phyloP scores from a whole-genome alignment of 1,140 invertebrate genomes.

The Drosophila willistoni region DNA sequence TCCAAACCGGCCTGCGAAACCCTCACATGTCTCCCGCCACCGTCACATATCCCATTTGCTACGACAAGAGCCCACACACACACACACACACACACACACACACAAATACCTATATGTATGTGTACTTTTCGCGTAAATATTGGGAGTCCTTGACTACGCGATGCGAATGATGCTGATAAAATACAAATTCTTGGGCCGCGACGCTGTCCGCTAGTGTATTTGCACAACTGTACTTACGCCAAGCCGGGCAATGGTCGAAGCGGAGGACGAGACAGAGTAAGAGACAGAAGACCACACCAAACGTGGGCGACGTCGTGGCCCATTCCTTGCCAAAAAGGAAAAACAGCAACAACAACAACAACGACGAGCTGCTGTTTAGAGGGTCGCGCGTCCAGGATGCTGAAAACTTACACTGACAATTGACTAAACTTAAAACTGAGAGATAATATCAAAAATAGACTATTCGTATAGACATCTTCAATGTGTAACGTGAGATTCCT shows the following conservation, averaged over 20 bases:
- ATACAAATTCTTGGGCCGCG: constrained; percentile 81
- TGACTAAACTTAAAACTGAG: neutral
- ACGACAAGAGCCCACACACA: constrained; percentile 69
- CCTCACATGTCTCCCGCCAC: constrained; percentile 51
- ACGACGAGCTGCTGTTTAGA: constrained; percentile 65
- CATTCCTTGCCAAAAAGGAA: constrained; percentile 63
- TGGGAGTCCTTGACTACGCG: constrained; percentile 81
- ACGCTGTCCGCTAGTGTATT: constrained; percentile 78
- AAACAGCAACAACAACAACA: constrained; percentile 40
- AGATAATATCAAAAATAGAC: no score
- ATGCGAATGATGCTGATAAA: constrained; percentile 81
- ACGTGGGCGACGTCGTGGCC: constrained; percentile 56
- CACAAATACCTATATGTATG: constrained; percentile 28
- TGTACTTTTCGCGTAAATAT: constrained; percentile 81
- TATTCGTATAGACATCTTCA: no score
- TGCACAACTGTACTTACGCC: constrained; percentile 78
- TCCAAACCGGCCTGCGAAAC: constrained; percentile 57
- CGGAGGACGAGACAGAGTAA: constrained; percentile 51
- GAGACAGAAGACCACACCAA: constrained; percentile 52
- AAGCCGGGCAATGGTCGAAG: constrained; percentile 67
- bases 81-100: constrained; percentile 47
- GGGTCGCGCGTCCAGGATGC: constrained; percentile 53
- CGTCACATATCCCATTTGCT: constrained; percentile 75
- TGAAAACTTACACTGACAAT: constrained; percentile 46
- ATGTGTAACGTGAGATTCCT: no score